A percentile compares a stretch with the other conserved stretches of the same genome.
These are phyloP conservation scores for Chanos chanos DNA, from an alignment of 2,797 vertebrate species.

Conservation along the genomic window DNA sequence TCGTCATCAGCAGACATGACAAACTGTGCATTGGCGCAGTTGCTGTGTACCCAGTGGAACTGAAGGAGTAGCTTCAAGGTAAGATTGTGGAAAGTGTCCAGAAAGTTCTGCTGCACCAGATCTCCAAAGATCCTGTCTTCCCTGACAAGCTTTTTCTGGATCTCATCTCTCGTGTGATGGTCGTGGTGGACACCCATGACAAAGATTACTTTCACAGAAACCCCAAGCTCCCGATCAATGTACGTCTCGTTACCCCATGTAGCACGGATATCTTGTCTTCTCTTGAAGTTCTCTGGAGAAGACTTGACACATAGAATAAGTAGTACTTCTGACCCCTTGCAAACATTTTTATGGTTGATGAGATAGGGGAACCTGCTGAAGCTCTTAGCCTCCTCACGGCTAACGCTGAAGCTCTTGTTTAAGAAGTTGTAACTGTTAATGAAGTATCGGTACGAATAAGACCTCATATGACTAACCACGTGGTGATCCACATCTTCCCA, in stretches of 20 bases:
- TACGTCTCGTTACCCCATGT: constrained; percentile 90
- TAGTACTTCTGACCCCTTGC: constrained; percentile 70
- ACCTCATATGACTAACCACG: constrained; percentile 82
- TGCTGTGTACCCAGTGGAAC: constrained; percentile 84
- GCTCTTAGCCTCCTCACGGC: constrained; percentile 50
- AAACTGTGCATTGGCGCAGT: constrained; percentile 84
- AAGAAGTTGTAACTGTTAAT: constrained; percentile 86
- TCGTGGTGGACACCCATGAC: constrained; percentile 71
- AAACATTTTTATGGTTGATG: constrained; percentile 60
- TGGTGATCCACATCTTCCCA: constrained; percentile 78
- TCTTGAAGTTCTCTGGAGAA: constrained; percentile 76
- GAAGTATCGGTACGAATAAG: constrained; percentile 87
- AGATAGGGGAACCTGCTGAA: constrained; percentile 54
- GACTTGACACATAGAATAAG: constrained; percentile 89
- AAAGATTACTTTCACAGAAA: constrained; percentile 81
- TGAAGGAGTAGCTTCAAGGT: constrained; percentile 88
- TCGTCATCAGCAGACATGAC: constrained; percentile 93
- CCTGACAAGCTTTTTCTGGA: constrained; percentile 65
- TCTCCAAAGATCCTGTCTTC: constrained; percentile 76
- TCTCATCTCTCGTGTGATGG: constrained; percentile 19
- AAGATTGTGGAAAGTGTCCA: constrained; percentile 91
- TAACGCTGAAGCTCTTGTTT: constrained; percentile 73
- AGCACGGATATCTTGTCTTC: constrained; percentile 79
- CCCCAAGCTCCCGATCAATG: constrained; percentile 61
- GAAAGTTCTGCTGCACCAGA: constrained; percentile 87